Conservation (phyloP, 2,888 invertebrate species). For the Spatulosminthurus flaviceps region DNA sequence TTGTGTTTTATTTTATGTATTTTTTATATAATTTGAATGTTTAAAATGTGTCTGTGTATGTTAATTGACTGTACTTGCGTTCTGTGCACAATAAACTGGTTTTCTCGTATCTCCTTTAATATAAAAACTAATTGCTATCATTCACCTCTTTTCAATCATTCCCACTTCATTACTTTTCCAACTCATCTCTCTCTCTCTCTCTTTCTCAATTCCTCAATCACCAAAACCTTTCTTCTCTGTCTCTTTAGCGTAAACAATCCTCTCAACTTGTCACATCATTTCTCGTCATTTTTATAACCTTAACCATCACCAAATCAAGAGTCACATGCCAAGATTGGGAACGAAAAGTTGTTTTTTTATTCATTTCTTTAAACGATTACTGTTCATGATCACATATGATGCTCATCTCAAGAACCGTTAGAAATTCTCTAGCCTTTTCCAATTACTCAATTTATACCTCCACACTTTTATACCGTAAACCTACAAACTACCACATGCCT, state of each 20-base stretch:
- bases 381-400: neutral
- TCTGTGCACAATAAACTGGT: constrained; percentile 18
- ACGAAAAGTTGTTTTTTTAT: constrained; percentile 13
- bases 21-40: constrained; percentile 18
- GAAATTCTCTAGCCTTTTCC: neutral
- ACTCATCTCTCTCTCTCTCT: neutral
- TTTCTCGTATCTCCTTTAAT: constrained; percentile 14
- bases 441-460: neutral
- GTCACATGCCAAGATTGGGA: neutral
- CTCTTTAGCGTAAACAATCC: neutral
- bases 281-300: neutral
- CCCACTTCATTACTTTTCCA: too few relatives aligned
- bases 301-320: too few relatives aligned
- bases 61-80: constrained; percentile 5
- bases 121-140: neutral
- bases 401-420: neutral
- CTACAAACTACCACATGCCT: neutral
- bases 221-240: neutral
- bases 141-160: too few relatives aligned
- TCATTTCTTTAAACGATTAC: neutral
- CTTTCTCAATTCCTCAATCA: neutral
- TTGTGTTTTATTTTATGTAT: neutral
- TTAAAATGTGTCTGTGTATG: constrained; percentile 11
- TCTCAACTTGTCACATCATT: neutral
- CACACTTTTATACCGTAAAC: neutral